Conservation (phyloP, 35 echinoderm and acorn worm species). For the Eucidaris tribuloides region DNA sequence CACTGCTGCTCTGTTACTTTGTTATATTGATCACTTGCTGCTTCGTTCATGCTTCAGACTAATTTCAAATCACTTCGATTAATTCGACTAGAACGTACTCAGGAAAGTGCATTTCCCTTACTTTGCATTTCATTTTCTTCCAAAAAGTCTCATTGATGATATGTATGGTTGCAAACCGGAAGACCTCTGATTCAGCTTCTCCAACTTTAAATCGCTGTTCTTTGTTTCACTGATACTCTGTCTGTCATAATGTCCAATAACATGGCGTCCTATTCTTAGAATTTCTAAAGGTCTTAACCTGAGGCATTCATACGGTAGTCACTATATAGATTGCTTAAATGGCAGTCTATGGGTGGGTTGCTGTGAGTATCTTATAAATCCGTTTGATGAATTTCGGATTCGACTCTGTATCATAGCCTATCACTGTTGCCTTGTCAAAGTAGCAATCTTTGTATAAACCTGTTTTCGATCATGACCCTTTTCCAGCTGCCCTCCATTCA, state of each 20-base stretch:
- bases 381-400: constrained; percentile 1
- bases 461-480: background rate
- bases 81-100: constrained; percentile 33
- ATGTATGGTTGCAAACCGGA: constrained; percentile 8
- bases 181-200: constrained; percentile 51
- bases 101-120: constrained; percentile 37
- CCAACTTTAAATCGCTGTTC: constrained; percentile 14
- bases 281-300: background rate
- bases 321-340: background rate
- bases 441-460: constrained; percentile 11
- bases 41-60: constrained; percentile 12
- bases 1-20: background rate
- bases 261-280: background rate
- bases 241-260: background rate
- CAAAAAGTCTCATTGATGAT: constrained; percentile 20
- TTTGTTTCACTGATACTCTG: background rate
- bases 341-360: background rate
- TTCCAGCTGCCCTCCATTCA: too few relatives aligned
- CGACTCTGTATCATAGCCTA: background rate
- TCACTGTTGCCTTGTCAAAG: constrained; percentile 26
- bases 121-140: constrained; percentile 15
- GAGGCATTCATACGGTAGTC: background rate
- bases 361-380: constrained; percentile 27
- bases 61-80: constrained; percentile 16
- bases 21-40: constrained; percentile 15